These are phyloP conservation scores for Poecilia gillii DNA, from an alignment of 2,797 vertebrate species.

Conservation along the genomic window DNA sequence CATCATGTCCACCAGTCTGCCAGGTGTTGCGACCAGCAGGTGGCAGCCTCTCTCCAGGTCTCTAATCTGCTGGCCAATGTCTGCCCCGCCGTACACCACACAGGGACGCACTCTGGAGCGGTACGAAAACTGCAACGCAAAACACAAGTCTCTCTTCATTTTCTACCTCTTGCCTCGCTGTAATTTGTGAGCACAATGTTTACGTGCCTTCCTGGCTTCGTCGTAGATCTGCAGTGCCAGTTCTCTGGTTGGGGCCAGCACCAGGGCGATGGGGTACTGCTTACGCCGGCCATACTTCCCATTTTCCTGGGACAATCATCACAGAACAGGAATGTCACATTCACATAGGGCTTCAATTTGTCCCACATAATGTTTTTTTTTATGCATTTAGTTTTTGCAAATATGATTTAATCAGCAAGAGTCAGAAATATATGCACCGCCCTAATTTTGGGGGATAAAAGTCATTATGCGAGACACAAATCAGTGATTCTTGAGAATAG, in stretches of 20 bases:
- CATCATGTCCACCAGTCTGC: slow-evolving; percentile 97
- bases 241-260: slow-evolving; percentile 96
- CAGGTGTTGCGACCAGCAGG: slow-evolving; percentile 94
- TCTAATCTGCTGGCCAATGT: slow-evolving; percentile 96
- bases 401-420: neutral
- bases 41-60: slow-evolving; percentile 96
- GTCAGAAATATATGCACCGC: neutral
- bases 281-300: slow-evolving; percentile 95
- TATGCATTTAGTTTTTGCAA: neutral
- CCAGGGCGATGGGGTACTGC: slow-evolving; percentile 94
- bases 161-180: neutral
- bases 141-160: neutral
- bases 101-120: slow-evolving; percentile 94
- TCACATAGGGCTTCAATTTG: neutral
- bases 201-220: slow-evolving; percentile 92
- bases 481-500: too few relatives aligned
- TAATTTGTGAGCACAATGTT: accelerated
- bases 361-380: neutral
- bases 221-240: slow-evolving; percentile 97
- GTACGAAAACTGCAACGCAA: slow-evolving; percentile 79
- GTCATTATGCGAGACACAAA: neutral
- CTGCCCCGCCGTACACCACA: slow-evolving; percentile 95
- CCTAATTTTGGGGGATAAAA: neutral
- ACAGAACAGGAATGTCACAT: neutral
- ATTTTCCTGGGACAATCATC: slow-evolving; percentile 85